Percentiles rank a stretch among this genome's conserved stretches.
Evolutionary conservation across 2,797 vertebrate species (phyloP).

Genomic region (Selene dorsalis): DNA sequence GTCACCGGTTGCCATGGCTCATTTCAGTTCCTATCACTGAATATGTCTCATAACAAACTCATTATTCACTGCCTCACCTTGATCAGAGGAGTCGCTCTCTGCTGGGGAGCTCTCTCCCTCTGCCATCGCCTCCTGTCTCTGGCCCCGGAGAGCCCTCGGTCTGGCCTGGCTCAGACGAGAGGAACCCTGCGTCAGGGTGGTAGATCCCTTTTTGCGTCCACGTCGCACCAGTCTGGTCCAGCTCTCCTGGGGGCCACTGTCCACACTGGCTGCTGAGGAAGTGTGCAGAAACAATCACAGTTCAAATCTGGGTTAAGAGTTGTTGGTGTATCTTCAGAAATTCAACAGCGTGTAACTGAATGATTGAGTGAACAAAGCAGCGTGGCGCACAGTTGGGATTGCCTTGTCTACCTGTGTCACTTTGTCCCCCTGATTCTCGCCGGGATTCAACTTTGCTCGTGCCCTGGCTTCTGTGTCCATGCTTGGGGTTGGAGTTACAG

Average conservation of each 20-base stretch:
- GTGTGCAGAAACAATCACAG: constrained; percentile 35
- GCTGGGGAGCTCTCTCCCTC: constrained; percentile 78
- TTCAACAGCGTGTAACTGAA: background rate
- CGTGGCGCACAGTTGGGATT: constrained; percentile 8
- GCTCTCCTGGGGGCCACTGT: constrained; percentile 80
- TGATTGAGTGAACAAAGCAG: constrained; percentile 8
- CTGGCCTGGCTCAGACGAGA: constrained; percentile 67
- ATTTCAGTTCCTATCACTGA: background rate
- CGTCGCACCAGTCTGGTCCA: constrained; percentile 70
- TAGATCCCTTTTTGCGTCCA: constrained; percentile 71
- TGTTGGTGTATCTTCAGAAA: background rate
- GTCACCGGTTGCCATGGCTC: background rate
- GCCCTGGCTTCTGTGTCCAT: constrained; percentile 74
- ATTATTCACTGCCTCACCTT: constrained; percentile 69
- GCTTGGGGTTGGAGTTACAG: constrained; percentile 76
- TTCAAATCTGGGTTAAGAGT: constrained; percentile 22
- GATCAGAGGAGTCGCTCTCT: constrained; percentile 83
- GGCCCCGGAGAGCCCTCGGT: constrained; percentile 61
- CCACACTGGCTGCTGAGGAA: constrained; percentile 81
- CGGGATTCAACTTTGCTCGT: constrained; percentile 83
- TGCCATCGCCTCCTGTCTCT: constrained; percentile 68
- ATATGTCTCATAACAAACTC: background rate
- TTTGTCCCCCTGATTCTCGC: constrained; percentile 80
- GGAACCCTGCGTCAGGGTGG: constrained; percentile 55
- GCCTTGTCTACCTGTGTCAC: constrained; percentile 82